Evolutionary conservation across 2,797 vertebrate species (phyloP), one percentile per base, ranked within the genome.

Genomic region (Allochrocebus solatus): DNA sequence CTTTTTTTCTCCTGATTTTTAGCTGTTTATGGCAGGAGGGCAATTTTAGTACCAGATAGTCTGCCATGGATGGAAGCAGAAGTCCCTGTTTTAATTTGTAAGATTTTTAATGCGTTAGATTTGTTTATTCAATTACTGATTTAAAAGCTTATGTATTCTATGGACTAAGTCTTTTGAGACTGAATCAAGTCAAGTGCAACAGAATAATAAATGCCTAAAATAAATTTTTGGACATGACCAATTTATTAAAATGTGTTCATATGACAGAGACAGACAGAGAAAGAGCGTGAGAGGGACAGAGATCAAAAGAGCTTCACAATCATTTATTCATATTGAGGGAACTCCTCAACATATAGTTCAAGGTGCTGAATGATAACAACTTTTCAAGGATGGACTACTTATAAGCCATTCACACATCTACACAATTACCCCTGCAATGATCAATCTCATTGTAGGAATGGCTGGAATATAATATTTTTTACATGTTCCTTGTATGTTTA

Each of bases 111-210:
- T 46, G 39, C 26, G 33, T 24, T 95, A 28, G 53, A 84, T 87
- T 82, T 96, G 12, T 91, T 84, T 95, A 83, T 88, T 4, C 21
- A 93, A 53, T 80, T 84, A 83, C 57, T 95, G 81, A 82, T 76
- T 12, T 74, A 78, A 86, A 82, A 82, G 4, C 13, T 96, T 39
- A 1, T n/a, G 7, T 80, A 33, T n/a, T 90, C 61, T 79, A 17
- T 57, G 57, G 43, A 81, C 5, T 92, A 48, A 6, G 55, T 86
- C 39, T 96, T 90, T 82, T 70, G 30, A 89, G 55, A 95, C 7
- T 61, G 19, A 95, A 80, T 80, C 5, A 91, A 83, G 19, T 76
- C 78, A 30, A 97, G 46, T 74, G 30, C 12, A 82, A 50, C 14
- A 92, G 33, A 84, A 75, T 84, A 41, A 61, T 78, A 92, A 91